Evolutionary conservation across 2,113 vertebrate species (phyloP).

Genomic region (Choloepus hoffmanni): DNA sequence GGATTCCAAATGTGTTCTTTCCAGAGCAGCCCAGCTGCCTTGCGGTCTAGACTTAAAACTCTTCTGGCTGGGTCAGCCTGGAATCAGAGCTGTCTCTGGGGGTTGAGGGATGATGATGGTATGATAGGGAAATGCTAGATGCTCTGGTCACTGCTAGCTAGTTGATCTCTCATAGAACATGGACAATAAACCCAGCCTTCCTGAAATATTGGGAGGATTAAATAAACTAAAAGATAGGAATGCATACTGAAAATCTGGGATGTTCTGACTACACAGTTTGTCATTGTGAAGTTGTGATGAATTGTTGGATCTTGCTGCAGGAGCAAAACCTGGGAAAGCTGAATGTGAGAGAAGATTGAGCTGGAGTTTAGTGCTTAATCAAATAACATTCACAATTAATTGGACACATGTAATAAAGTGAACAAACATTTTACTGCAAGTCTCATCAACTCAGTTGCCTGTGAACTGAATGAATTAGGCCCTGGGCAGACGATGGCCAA

Average conservation of each 20-base stretch:
- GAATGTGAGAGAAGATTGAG: neutral
- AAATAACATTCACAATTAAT: neutral
- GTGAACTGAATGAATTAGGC: neutral
- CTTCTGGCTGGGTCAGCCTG: neutral
- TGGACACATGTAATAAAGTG: neutral
- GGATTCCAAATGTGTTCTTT: slow-evolving; percentile 54
- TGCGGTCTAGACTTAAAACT: slow-evolving; percentile 37
- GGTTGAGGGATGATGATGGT: neutral
- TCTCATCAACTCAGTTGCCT: neutral
- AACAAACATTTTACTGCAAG: neutral
- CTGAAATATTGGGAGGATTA: neutral
- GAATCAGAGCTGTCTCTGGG: slow-evolving; percentile 7
- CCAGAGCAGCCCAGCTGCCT: slow-evolving; percentile 46
- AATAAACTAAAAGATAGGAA: neutral
- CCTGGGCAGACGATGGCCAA: neutral
- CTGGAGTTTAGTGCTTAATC: neutral
- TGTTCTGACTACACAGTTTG: neutral
- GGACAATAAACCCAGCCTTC: slow-evolving; percentile 10
- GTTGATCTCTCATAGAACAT: neutral
- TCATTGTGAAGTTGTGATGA: neutral
- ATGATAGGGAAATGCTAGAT: neutral
- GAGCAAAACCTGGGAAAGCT: neutral
- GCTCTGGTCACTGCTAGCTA: slow-evolving; percentile 41
- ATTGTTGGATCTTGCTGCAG: neutral
- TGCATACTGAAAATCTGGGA: neutral